Evolutionary conservation across 2,113 vertebrate species (phyloP).

Genomic region (Calonectris borealis): DNA sequence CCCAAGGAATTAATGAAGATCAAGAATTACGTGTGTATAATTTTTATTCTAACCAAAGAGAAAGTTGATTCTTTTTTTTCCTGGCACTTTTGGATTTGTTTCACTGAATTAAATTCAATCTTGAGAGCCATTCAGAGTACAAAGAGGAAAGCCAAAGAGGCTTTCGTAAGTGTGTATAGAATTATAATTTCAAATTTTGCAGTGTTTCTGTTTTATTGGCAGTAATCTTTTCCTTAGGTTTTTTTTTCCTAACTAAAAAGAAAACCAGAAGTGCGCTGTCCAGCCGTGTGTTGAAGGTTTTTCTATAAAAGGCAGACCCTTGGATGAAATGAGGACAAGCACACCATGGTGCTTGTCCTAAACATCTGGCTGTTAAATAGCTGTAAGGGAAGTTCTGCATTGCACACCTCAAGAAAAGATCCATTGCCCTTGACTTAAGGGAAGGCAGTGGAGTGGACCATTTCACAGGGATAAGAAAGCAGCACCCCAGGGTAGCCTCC

Average conservation of each 20-base stretch:
- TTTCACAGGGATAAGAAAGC: neutral
- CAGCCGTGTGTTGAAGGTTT: neutral
- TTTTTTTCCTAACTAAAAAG: neutral
- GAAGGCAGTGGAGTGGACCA: neutral
- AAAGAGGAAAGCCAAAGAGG: neutral
- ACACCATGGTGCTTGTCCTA: neutral
- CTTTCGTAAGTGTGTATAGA: neutral
- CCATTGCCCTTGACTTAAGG: neutral
- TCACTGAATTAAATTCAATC: conserved; percentile 1
- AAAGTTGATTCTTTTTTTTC: neutral
- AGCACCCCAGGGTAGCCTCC: neutral
- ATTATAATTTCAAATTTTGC: neutral
- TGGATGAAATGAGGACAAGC: neutral
- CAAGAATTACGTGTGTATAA: neutral
- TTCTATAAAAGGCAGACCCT: neutral
- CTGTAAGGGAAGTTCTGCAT: neutral
- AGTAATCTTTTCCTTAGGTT: neutral
- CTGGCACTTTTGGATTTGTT: neutral
- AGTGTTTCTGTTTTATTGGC: neutral
- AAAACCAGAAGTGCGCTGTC: neutral
- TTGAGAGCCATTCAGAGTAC: neutral
- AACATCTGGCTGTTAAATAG: neutral
- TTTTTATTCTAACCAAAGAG: neutral
- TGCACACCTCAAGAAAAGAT: neutral
- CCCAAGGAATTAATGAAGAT: neutral